These are phyloP conservation scores for Drosophila subobscura DNA, from an alignment of 1,140 invertebrate species.

Conservation along the genomic window DNA sequence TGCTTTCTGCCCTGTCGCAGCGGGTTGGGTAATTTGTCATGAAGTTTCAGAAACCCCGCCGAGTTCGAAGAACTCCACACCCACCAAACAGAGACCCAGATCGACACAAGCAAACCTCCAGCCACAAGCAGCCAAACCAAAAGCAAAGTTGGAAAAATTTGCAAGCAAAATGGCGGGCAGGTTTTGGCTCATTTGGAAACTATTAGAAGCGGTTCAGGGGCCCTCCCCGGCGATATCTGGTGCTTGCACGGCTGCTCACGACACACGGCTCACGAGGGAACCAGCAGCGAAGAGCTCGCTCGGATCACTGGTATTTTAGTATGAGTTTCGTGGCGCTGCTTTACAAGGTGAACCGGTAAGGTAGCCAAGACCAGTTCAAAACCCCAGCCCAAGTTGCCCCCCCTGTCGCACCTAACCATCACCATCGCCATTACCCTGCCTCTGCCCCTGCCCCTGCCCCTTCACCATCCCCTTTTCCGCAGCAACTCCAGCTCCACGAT, in stretches of 20 bases:
- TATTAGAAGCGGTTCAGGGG: constrained; percentile 53
- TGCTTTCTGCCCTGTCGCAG: constrained; percentile 17
- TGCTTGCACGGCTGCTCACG: constrained; percentile 12
- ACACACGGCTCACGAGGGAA: constrained; percentile 5
- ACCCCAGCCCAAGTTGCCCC: constrained; percentile 41
- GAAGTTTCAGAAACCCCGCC: constrained; percentile 40
- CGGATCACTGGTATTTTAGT: constrained; percentile 63
- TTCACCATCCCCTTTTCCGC: neutral
- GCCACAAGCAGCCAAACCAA: constrained; percentile 41
- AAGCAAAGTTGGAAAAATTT: constrained; percentile 27
- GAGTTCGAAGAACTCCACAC: constrained; percentile 57
- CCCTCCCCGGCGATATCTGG: constrained; percentile 23
- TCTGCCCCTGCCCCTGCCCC: neutral
- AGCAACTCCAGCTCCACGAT: neutral
- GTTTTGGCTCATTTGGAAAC: constrained; percentile 38
- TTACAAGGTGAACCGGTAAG: constrained; percentile 63
- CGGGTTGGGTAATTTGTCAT: constrained; percentile 54
- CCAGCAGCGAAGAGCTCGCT: constrained; percentile 40
- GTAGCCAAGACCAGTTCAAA: constrained; percentile 62
- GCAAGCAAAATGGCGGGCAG: constrained; percentile 47
- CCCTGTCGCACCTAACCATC: neutral
- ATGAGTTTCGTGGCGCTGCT: constrained; percentile 45
- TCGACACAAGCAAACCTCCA: constrained; percentile 8
- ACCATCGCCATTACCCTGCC: too few species aligned
- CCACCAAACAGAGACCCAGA: neutral